Percentiles rank a stretch among this genome's conserved stretches.
phyloP scores from a whole-genome alignment of 2,797 vertebrate genomes.

The Coccyzus lansbergi region DNA sequence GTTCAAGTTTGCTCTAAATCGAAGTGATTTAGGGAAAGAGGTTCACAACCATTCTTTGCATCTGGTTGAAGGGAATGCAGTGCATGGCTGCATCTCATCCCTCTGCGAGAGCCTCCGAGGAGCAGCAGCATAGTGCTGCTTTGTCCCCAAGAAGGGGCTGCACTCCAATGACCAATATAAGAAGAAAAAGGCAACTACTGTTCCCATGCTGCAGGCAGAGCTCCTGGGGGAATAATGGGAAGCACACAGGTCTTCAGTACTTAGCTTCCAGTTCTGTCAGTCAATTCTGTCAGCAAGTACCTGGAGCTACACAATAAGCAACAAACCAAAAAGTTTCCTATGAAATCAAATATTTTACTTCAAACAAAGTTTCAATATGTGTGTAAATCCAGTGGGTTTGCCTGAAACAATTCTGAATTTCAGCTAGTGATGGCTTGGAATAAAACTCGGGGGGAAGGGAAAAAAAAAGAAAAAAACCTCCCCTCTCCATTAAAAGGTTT shows the following conservation, averaged over 20 bases:
- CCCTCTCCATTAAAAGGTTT: background rate
- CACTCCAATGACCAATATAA: accelerated
- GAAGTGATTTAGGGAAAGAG: background rate
- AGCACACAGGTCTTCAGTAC: background rate
- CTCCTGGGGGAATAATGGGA: background rate
- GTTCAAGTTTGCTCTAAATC: background rate
- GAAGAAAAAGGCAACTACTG: background rate
- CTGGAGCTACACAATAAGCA: background rate
- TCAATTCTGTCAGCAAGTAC: background rate
- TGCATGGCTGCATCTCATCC: accelerated
- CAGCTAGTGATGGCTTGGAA: background rate
- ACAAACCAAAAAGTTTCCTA: background rate
- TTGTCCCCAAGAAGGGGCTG: background rate
- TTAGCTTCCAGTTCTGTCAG: background rate
- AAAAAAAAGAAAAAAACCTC: background rate
- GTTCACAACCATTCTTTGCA: background rate
- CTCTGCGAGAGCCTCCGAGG: accelerated
- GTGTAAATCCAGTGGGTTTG: background rate
- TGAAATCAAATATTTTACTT: background rate
- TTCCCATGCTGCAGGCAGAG: accelerated
- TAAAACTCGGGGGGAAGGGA: background rate
- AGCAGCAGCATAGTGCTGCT: background rate
- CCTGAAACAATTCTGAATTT: background rate
- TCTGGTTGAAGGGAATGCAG: accelerated
- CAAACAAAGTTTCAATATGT: background rate